Percentiles rank a stretch among this genome's conserved stretches.
Conservation (phyloP, 2,113 vertebrate species). For the Talpa occidentalis region DNA sequence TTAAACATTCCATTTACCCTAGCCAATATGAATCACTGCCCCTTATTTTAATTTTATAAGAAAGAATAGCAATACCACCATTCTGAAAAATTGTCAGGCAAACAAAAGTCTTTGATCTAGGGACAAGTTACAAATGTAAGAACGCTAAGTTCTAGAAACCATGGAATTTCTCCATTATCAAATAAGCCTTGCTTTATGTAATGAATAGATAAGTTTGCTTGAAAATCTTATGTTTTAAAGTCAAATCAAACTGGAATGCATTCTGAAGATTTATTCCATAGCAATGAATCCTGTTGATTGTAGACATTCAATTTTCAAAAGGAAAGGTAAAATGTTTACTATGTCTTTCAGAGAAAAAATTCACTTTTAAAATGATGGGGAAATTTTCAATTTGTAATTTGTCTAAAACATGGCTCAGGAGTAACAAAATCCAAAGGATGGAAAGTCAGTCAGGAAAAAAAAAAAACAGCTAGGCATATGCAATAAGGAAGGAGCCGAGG, state of each 20-base stretch:
- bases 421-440: not conserved
- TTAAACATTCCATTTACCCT: conserved; percentile 57
- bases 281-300: not conserved
- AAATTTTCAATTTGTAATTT: not conserved
- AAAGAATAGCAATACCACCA: conserved; percentile 38
- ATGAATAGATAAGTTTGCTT: not conserved
- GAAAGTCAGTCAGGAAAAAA: not conserved
- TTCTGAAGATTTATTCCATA: not conserved
- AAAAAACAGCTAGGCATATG: not conserved
- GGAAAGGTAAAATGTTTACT: not conserved
- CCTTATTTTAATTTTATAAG: conserved; percentile 63
- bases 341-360: conserved; percentile 36
- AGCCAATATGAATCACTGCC: conserved; percentile 56
- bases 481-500: not conserved
- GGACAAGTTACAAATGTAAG: conserved; percentile 27
- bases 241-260: not conserved
- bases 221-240: not conserved
- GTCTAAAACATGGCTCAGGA: not conserved
- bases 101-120: conserved; percentile 47
- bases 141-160: conserved; percentile 32
- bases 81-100: conserved; percentile 60
- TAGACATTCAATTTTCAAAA: not conserved
- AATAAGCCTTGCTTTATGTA: conserved; percentile 22
- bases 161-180: conserved; percentile 2
- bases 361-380: not conserved